Conservation (phyloP, 2,888 invertebrate species). For the Hesperia comma region DNA sequence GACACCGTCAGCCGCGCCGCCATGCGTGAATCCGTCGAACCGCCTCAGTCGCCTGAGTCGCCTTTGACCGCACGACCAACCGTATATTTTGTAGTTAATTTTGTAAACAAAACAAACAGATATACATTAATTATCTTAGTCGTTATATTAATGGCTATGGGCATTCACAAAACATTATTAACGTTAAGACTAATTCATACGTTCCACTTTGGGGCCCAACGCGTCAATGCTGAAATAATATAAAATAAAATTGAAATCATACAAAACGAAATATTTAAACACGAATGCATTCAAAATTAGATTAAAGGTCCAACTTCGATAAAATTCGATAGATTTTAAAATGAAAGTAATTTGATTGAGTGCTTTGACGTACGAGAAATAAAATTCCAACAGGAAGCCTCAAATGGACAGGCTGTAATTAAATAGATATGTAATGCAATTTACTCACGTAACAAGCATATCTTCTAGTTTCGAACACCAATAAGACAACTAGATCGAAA, state of each 20-base stretch:
- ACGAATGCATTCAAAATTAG: background rate
- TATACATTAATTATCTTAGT: too few species aligned
- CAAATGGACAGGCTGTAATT: slow-evolving; percentile 10
- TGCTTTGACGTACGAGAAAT: background rate
- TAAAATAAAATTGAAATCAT: too few species aligned
- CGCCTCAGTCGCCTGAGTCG: background rate
- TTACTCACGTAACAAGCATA: slow-evolving; percentile 22
- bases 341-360: background rate
- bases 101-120: background rate
- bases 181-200: too few species aligned
- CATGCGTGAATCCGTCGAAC: slow-evolving; percentile 32
- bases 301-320: background rate
- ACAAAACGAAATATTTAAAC: too few species aligned
- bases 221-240: too few species aligned
- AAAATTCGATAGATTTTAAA: too few species aligned
- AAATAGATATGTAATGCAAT: slow-evolving; percentile 13
- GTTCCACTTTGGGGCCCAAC: too few species aligned
- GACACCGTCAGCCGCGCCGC: slow-evolving; percentile 20
- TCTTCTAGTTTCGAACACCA: slow-evolving; percentile 22
- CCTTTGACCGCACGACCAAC: slow-evolving; percentile 12
- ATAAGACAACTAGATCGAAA: slow-evolving; percentile 33
- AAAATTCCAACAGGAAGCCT: background rate
- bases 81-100: background rate
- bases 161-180: too few species aligned
- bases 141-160: too few species aligned